Evolutionary conservation across 1,140 invertebrate genomes (phyloP).

Genomic region (Bombus huntii): DNA sequence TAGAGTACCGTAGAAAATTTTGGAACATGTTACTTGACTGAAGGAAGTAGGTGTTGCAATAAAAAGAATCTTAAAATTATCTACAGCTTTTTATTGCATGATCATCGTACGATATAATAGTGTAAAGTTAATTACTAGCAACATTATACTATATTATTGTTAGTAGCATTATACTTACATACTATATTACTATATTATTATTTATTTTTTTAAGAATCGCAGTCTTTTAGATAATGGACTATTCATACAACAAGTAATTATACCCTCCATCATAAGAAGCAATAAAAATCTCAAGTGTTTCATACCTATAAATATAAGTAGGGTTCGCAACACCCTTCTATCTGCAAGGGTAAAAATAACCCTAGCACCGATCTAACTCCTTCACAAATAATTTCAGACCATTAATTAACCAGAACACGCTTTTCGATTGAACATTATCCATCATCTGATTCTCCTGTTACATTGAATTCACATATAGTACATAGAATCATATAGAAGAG

Average conservation of each 20-base stretch:
- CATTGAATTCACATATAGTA: too few relatives aligned
- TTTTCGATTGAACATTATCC: neutral
- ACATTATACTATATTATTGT: too few relatives aligned
- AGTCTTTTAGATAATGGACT: neutral
- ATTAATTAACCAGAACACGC: neutral
- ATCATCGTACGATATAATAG: too few relatives aligned
- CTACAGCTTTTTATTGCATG: too few relatives aligned
- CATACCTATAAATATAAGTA: slow-evolving; percentile 13
- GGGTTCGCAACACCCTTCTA: neutral
- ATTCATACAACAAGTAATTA: neutral
- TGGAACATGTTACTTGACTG: neutral
- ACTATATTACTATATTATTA: neutral
- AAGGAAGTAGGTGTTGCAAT: neutral
- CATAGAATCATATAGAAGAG: too few relatives aligned
- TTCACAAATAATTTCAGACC: neutral
- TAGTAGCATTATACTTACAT: neutral
- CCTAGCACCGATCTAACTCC: neutral
- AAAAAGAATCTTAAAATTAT: too few relatives aligned
- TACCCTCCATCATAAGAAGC: neutral
- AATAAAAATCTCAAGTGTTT: neutral
- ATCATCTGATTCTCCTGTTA: too few relatives aligned
- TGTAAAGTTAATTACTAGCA: too few relatives aligned
- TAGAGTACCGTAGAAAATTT: neutral
- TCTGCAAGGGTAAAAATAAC: neutral
- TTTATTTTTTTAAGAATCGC: neutral